A percentile compares a stretch with the other conserved stretches of the same genome.
phyloP scores from a whole-genome alignment of 1,140 invertebrate genomes.

The Spodoptera frugiperda region DNA sequence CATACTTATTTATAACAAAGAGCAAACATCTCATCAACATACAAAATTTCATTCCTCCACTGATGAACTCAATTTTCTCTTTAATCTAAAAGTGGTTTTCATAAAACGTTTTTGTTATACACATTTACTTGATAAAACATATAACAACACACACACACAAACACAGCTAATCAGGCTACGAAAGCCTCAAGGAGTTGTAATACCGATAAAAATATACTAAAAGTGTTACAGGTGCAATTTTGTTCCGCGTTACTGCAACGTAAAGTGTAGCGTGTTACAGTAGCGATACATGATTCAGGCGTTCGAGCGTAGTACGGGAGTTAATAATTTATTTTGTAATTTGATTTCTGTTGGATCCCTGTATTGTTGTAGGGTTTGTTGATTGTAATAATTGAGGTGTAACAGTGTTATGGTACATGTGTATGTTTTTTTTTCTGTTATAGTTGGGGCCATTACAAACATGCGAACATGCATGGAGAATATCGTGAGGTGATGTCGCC shows the following conservation, averaged over 20 bases:
- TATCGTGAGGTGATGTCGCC: no score
- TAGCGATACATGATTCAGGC: conserved; percentile 42
- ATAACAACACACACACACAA: not conserved
- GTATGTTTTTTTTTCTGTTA: not conserved
- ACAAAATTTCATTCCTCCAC: not conserved
- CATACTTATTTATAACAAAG: no score
- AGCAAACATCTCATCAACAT: not conserved
- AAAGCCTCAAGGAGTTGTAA: conserved; percentile 32
- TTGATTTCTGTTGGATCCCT: conserved; percentile 42
- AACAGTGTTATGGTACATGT: not conserved
- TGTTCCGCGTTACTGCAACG: not conserved
- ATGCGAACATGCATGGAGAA: no score
- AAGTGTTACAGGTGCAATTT: conserved; percentile 32
- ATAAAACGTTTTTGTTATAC: conserved; percentile 1
- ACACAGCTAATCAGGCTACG: conserved; percentile 24
- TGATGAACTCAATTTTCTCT: not conserved
- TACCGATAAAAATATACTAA: conserved; percentile 18
- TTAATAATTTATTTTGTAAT: conserved; percentile 45
- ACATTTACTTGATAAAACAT: not conserved
- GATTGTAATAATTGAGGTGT: conserved; percentile 11
- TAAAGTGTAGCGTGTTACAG: conserved; percentile 14
- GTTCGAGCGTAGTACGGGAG: conserved; percentile 4
- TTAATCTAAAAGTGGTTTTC: not conserved
- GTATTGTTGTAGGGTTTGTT: conserved; percentile 14
- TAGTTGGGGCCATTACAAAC: no score